These are phyloP conservation scores for Mythimna vitellina DNA, from an alignment of 2,888 invertebrate genomes.

Conservation along the genomic window DNA sequence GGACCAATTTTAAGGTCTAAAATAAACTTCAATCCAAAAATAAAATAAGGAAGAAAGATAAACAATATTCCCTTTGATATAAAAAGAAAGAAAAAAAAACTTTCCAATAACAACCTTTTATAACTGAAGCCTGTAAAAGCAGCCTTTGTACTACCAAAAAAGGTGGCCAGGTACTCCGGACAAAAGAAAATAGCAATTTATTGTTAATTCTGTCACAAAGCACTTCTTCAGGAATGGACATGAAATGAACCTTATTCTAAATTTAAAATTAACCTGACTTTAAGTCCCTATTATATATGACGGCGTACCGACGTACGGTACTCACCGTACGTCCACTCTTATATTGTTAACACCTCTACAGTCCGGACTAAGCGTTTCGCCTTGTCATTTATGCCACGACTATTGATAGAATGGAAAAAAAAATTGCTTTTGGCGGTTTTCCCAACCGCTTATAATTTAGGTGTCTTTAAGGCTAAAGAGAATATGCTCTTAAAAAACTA, in stretches of 20 bases:
- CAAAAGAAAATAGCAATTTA: slow-evolving; percentile 24
- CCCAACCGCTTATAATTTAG: no score
- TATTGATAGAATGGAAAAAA: no score
- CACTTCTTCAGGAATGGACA: background rate
- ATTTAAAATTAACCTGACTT: slow-evolving; percentile 14
- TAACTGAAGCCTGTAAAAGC: slow-evolving; percentile 46
- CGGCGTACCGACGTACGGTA: no score
- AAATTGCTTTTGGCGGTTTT: no score
- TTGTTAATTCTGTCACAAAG: slow-evolving; percentile 28
- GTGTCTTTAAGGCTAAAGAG: no score
- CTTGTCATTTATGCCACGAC: no score
- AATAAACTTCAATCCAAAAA: slow-evolving; percentile 8
- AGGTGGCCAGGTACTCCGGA: background rate
- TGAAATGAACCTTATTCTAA: slow-evolving; percentile 5
- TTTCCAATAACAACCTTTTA: slow-evolving; percentile 42
- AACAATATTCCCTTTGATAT: slow-evolving; percentile 6
- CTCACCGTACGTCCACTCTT: no score
- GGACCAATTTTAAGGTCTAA: background rate
- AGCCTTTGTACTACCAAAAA: slow-evolving; percentile 40
- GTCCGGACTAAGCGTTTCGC: no score
- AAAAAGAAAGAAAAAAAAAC: slow-evolving; percentile 28
- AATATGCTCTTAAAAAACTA: no score
- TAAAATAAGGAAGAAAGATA: background rate
- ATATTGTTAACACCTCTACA: no score
- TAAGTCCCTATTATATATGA: background rate